Conservation (phyloP, 2,797 vertebrate genomes). For the Anomalospiza imberbis region DNA sequence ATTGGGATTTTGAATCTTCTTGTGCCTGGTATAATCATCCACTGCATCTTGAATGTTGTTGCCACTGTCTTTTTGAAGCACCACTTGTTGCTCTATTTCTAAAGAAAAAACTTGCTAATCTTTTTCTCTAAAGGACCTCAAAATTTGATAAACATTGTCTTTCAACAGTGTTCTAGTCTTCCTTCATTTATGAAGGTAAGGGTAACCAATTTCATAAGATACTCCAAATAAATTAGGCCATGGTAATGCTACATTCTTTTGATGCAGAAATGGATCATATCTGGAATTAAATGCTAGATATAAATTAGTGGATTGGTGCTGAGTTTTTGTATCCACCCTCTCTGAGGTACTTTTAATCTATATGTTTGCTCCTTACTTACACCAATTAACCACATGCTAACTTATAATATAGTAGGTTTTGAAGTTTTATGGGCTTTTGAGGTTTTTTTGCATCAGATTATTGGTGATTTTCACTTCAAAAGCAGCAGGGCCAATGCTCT, state of each 20-base stretch:
- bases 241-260: background rate
- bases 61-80: background rate
- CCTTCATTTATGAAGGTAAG: background rate
- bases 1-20: background rate
- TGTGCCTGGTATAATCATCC: background rate
- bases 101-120: background rate
- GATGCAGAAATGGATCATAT: background rate
- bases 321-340: background rate
- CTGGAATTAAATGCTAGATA: background rate
- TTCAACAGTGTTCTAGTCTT: background rate
- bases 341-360: background rate
- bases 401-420: background rate
- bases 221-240: background rate
- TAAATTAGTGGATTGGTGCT: background rate
- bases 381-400: background rate
- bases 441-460: rapidly evolving
- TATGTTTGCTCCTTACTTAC: background rate
- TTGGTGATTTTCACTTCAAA: background rate
- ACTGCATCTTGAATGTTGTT: background rate
- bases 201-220: background rate
- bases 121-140: background rate
- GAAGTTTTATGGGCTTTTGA: background rate
- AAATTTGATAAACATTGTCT: background rate
- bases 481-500: rapidly evolving
- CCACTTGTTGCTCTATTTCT: background rate